These are phyloP conservation scores for Ephestia elutella DNA, from an alignment of 1,140 invertebrate species.

Conservation along the genomic window DNA sequence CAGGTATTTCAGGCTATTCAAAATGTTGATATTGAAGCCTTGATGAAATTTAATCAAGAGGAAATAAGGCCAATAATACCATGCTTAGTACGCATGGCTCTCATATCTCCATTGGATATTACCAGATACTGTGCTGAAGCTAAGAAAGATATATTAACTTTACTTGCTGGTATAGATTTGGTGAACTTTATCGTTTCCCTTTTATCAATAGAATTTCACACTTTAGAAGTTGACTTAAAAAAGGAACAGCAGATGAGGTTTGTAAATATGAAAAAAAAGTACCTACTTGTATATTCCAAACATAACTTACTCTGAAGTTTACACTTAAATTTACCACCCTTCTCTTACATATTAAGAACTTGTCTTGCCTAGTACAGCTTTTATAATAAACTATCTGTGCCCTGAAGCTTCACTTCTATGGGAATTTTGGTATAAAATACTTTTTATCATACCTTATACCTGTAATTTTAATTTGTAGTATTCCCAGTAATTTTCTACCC, in stretches of 20 bases:
- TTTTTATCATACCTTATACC: too few species aligned
- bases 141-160: slow-evolving; percentile 89
- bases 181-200: slow-evolving; percentile 96
- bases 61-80: slow-evolving; percentile 91
- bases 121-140: slow-evolving; percentile 87
- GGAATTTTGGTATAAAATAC: too few species aligned
- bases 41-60: slow-evolving; percentile 60
- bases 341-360: too few species aligned
- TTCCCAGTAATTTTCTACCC: too few species aligned
- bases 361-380: too few species aligned
- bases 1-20: slow-evolving; percentile 70
- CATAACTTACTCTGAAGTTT: too few species aligned
- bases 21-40: slow-evolving; percentile 59
- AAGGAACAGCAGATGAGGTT: slow-evolving; percentile 94
- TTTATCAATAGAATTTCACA: slow-evolving; percentile 95
- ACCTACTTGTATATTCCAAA: too few species aligned
- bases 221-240: slow-evolving; percentile 92
- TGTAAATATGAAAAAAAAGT: slow-evolving; percentile 19
- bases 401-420: too few species aligned
- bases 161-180: slow-evolving; percentile 92
- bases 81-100: slow-evolving; percentile 93
- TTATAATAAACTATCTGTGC: too few species aligned
- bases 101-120: slow-evolving; percentile 90
- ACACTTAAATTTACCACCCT: too few species aligned
- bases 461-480: too few species aligned